Conservation (phyloP, 92 coral and sea anemone species). For the Blastomussa wellsi region DNA sequence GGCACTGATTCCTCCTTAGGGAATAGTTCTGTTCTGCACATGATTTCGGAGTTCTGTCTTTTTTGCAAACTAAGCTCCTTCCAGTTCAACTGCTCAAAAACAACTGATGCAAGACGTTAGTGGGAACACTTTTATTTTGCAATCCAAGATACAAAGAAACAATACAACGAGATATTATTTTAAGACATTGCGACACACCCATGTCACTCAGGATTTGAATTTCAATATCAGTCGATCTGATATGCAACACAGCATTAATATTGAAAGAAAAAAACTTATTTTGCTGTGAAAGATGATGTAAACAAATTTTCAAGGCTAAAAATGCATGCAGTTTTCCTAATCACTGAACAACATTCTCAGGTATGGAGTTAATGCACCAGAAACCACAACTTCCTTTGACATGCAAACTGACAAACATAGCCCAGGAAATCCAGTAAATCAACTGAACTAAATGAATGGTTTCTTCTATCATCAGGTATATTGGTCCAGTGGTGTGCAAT, state of each 20-base stretch:
- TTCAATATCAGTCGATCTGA: neutral
- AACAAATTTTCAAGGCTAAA: neutral
- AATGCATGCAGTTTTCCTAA: neutral
- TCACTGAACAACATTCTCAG: neutral
- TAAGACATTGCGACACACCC: neutral
- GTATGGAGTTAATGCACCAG: neutral
- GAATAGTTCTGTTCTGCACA: neutral
- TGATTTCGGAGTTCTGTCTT: neutral
- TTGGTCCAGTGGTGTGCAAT: neutral
- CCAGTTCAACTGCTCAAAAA: slow-evolving; percentile 21
- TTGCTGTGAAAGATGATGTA: neutral
- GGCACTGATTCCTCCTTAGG: neutral
- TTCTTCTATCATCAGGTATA: neutral
- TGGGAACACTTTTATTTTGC: slow-evolving; percentile 22
- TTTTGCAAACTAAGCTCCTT: neutral
- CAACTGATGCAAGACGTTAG: slow-evolving; percentile 20
- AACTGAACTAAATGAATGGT: neutral
- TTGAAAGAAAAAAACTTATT: neutral
- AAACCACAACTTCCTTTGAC: neutral
- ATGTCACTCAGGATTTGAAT: neutral
- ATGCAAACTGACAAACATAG: neutral
- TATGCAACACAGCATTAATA: neutral
- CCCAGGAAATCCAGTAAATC: neutral
- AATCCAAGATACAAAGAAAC: neutral
- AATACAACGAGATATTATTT: neutral